Conservation (phyloP, 2,888 invertebrate genomes). For the Cynaeus angustus region DNA sequence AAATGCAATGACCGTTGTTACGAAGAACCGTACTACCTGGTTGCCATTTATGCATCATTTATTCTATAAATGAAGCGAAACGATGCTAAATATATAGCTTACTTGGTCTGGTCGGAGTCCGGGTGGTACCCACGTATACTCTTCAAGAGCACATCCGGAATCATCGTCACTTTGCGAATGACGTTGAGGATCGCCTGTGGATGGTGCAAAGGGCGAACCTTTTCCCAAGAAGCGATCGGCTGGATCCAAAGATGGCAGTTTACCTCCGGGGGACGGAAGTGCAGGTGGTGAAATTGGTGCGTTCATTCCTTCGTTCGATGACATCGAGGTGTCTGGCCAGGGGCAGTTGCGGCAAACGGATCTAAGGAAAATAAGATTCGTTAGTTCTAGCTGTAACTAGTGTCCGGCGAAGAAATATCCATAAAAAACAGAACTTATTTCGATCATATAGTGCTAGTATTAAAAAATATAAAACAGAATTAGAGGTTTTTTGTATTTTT, state of each 20-base stretch:
- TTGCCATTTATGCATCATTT: conserved; percentile 33
- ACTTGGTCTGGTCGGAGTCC: conserved; percentile 98
- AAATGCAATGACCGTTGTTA: conserved; percentile 17
- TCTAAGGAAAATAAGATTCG: conserved; percentile 71
- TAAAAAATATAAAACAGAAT: too few species aligned
- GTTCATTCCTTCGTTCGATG: conserved; percentile 72
- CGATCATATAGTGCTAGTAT: too few species aligned
- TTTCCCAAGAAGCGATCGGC: conserved; percentile 77
- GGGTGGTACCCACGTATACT: conserved; percentile 98
- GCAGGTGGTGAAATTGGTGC: conserved; percentile 70
- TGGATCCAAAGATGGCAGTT: conserved; percentile 70
- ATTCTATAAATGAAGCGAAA: conserved; percentile 32
- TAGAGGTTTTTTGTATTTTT: too few species aligned
- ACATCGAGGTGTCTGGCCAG: conserved; percentile 74
- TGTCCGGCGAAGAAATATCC: too few species aligned
- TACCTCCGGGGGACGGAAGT: conserved; percentile 68
- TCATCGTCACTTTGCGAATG: conserved; percentile 97
- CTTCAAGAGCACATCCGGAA: conserved; percentile 97
- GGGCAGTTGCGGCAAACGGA: conserved; percentile 90
- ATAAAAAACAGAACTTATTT: too few species aligned
- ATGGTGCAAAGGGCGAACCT: conserved; percentile 73
- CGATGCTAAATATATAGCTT: conserved; percentile 60
- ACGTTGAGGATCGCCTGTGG: conserved; percentile 80
- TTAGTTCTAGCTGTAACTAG: too few species aligned
- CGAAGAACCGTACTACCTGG: conserved; percentile 19